A percentile compares a stretch with the other conserved stretches of the same genome.
Evolutionary conservation across 2,113 vertebrate species (phyloP).

Genomic region (Bolborhynchus lineola): DNA sequence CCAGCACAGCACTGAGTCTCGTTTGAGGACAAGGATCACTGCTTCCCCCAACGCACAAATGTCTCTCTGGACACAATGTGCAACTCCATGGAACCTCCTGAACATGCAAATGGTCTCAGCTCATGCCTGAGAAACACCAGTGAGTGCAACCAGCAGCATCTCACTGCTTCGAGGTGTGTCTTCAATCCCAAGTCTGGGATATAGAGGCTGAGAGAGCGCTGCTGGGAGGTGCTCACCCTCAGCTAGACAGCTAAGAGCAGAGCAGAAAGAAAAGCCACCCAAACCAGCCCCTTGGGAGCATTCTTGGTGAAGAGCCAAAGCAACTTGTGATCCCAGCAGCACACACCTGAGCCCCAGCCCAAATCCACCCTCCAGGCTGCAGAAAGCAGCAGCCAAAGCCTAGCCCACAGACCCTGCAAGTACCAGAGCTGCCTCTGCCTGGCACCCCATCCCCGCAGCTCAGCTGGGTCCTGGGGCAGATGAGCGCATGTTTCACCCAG

Average conservation of each 20-base stretch:
- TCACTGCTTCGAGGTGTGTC: fast-evolving
- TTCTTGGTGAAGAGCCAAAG: not conserved
- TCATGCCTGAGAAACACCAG: not conserved
- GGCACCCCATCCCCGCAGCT: not conserved
- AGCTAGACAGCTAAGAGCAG: not conserved
- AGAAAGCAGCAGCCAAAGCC: not conserved
- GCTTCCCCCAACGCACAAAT: not conserved
- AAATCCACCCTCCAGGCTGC: not conserved
- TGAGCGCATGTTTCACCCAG: not conserved
- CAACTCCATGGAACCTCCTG: not conserved
- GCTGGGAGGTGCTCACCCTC: not conserved
- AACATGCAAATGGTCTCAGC: not conserved
- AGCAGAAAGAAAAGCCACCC: not conserved
- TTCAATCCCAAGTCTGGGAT: not conserved
- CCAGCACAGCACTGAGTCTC: conserved; percentile 4
- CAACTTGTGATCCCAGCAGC: not conserved
- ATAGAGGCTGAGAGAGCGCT: not conserved
- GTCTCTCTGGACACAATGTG: conserved; percentile 13
- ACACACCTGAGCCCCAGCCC: not conserved
- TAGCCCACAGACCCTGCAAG: not conserved
- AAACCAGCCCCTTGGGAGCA: not conserved
- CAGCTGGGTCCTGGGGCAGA: not conserved
- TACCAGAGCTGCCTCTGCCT: not conserved
- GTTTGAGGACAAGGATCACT: not conserved
- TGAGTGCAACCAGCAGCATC: not conserved